phyloP scores from a whole-genome alignment of 2,888 invertebrate species.

The Epicampocera succincta region DNA sequence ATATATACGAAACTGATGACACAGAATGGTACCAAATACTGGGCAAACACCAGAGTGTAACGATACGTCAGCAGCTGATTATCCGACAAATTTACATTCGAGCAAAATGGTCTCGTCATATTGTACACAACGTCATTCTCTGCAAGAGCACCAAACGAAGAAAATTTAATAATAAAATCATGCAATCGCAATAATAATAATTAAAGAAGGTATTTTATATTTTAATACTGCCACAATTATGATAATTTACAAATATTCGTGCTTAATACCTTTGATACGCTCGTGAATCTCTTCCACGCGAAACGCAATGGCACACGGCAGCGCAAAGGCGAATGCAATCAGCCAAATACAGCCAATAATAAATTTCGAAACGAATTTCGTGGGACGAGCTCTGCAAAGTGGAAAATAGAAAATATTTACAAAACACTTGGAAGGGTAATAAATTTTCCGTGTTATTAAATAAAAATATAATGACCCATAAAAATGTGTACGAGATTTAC shows the following conservation, averaged over 20 bases:
- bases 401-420: neutral
- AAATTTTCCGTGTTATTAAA: slow-evolving; percentile 5
- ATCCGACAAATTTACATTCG: slow-evolving; percentile 82
- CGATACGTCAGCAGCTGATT: slow-evolving; percentile 82
- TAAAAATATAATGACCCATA: neutral
- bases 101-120: slow-evolving; percentile 82
- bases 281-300: slow-evolving; percentile 79
- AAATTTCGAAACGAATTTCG: slow-evolving; percentile 88
- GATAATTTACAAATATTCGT: neutral
- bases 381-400: slow-evolving; percentile 85
- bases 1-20: slow-evolving; percentile 92
- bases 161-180: slow-evolving; percentile 4
- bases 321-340: slow-evolving; percentile 85
- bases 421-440: neutral
- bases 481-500: neutral
- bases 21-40: slow-evolving; percentile 90
- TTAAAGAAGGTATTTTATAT: neutral
- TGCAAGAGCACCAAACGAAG: slow-evolving; percentile 58
- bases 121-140: slow-evolving; percentile 78
- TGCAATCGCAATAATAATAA: slow-evolving; percentile 16
- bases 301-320: slow-evolving; percentile 84
- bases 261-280: slow-evolving; percentile 77
- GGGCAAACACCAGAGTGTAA: slow-evolving; percentile 83
- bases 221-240: neutral
- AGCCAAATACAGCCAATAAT: slow-evolving; percentile 90